Evolutionary conservation across 2,888 invertebrate species (phyloP).

Genomic region (Phrixothrix hirtus): DNA sequence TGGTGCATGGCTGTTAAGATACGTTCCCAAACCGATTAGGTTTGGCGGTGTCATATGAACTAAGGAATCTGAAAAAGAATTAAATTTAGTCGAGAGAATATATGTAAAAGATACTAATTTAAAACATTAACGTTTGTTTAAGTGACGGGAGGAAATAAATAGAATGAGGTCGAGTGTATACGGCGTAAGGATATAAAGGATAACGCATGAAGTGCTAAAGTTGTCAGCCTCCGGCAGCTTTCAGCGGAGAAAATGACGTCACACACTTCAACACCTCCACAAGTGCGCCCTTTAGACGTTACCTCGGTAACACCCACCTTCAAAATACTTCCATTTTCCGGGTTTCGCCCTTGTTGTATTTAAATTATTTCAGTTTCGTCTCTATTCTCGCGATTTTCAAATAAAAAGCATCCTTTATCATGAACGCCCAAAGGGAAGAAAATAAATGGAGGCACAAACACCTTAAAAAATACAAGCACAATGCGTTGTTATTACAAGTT

Average conservation of each 20-base stretch:
- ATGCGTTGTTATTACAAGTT: constrained; percentile 19
- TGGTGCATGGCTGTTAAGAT: constrained; percentile 60
- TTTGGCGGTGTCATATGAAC: constrained; percentile 55
- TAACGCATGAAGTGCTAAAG: constrained; percentile 33
- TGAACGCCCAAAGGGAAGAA: constrained; percentile 21
- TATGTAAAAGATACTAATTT: neutral
- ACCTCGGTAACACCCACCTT: constrained; percentile 34
- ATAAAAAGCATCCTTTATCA: too few relatives aligned
- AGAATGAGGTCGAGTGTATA: constrained; percentile 1
- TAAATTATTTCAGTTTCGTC: neutral
- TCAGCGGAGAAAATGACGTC: constrained; percentile 51
- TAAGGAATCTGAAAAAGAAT: constrained; percentile 48
- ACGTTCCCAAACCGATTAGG: constrained; percentile 52
- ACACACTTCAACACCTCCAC: constrained; percentile 52
- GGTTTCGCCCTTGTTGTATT: constrained; percentile 5
- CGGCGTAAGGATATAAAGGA: constrained; percentile 24
- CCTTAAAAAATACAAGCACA: constrained; percentile 22
- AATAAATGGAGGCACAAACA: constrained; percentile 15
- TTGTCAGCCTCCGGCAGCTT: constrained; percentile 41
- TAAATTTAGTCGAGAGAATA: neutral
- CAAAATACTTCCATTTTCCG: constrained; percentile 19
- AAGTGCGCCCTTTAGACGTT: constrained; percentile 41
- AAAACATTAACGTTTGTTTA: neutral
- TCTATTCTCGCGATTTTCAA: neutral
- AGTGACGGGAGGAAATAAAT: neutral